Conservation (phyloP, 2,113 vertebrate genomes). For the Scalopus aquaticus region DNA sequence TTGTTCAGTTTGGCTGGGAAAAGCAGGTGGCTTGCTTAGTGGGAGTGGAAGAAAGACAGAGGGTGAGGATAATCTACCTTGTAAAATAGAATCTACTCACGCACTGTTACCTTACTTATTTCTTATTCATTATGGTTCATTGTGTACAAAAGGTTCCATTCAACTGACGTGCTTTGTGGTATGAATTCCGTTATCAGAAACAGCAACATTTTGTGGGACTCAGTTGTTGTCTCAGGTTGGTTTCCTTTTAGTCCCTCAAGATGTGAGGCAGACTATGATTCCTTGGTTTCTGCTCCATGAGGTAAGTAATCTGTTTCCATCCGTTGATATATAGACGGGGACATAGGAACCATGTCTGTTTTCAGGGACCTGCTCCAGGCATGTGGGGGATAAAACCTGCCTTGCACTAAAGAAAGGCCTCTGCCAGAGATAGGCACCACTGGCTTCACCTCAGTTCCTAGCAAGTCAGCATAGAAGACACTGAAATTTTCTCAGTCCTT, state of each 20-base stretch:
- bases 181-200: not conserved
- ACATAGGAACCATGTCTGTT: not conserved
- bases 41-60: not conserved
- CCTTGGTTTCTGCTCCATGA: not conserved
- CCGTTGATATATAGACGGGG: not conserved
- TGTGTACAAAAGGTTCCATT: not conserved
- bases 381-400: not conserved
- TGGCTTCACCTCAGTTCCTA: not conserved
- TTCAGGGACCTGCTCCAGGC: not conserved
- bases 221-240: not conserved
- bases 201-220: not conserved
- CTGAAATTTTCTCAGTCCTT: not conserved
- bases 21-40: slow-evolving; percentile 23
- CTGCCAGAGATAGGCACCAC: not conserved
- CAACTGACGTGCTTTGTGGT: not conserved
- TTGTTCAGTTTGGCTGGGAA: not conserved
- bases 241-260: not conserved
- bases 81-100: slow-evolving; percentile 28
- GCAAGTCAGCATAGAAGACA: not conserved
- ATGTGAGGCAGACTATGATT: not conserved
- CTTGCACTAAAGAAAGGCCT: not conserved
- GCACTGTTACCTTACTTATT: not conserved
- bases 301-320: not conserved
- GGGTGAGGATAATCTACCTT: not conserved
- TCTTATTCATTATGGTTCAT: slow-evolving; percentile 3